Percentiles rank a stretch among this genome's conserved stretches.
phyloP scores from a whole-genome alignment of 2,888 invertebrate species.

The Molorchus minor region DNA sequence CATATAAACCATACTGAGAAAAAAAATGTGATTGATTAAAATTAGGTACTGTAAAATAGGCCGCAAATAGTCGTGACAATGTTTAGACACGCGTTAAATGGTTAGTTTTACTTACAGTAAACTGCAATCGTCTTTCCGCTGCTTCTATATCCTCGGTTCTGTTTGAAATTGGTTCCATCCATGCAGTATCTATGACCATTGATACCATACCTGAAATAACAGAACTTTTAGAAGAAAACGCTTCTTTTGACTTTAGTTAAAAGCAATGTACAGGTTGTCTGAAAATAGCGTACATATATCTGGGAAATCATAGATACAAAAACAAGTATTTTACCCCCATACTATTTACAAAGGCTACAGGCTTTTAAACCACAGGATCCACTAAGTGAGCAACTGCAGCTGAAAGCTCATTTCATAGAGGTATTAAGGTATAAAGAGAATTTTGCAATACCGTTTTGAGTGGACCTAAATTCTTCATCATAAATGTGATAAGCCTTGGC shows the following conservation, averaged over 20 bases:
- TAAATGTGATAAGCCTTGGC: slow-evolving; percentile 73
- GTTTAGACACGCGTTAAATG: not conserved
- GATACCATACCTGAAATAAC: slow-evolving; percentile 47
- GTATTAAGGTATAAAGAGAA: slow-evolving; percentile 24
- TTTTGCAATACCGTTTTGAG: slow-evolving; percentile 60
- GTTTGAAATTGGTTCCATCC: slow-evolving; percentile 66
- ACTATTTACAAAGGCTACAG: too few relatives aligned
- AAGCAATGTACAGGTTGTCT: too few relatives aligned
- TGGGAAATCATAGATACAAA: too few relatives aligned
- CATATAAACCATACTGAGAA: slow-evolving; percentile 37
- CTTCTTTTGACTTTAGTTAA: not conserved
- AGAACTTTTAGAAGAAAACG: slow-evolving; percentile 42
- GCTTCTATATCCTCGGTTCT: slow-evolving; percentile 65
- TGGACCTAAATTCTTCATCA: slow-evolving; percentile 65
- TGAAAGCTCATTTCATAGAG: slow-evolving; percentile 67
- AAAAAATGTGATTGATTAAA: not conserved
- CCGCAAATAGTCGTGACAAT: not conserved
- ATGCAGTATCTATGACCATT: slow-evolving; percentile 66
- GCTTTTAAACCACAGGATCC: too few relatives aligned
- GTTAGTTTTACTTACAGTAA: slow-evolving; percentile 25
- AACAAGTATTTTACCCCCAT: too few relatives aligned
- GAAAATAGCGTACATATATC: too few relatives aligned
- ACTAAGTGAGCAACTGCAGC: slow-evolving; percentile 49
- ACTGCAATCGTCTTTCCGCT: slow-evolving; percentile 62
- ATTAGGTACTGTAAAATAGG: not conserved